Conservation (phyloP, 2,888 invertebrate species). For the Mongoloraphidia duomilia region DNA sequence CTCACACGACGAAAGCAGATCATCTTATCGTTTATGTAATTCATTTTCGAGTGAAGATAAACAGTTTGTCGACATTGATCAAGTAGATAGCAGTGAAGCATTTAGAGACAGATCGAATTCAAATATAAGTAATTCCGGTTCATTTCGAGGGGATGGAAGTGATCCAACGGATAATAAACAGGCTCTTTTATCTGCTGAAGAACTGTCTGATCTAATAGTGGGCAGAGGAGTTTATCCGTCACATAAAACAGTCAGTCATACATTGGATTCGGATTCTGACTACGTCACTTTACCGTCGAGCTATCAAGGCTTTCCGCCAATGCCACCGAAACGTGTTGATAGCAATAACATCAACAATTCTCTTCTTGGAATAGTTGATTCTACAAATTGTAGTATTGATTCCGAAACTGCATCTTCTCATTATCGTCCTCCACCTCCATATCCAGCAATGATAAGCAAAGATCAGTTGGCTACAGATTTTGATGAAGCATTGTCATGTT, state of each 20-base stretch:
- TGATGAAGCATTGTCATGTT: conserved; percentile 17
- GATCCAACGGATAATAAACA: conserved; percentile 70
- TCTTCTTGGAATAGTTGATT: conserved; percentile 29
- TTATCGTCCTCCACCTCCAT: conserved; percentile 52
- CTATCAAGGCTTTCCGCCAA: conserved; percentile 38
- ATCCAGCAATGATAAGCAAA: conserved; percentile 32
- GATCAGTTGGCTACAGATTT: conserved; percentile 16
- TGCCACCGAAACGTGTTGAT: conserved; percentile 55
- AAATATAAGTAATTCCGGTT: conserved; percentile 60
- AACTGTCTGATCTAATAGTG: conserved; percentile 69
- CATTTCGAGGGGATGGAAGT: conserved; percentile 79
- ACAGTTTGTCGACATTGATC: conserved; percentile 19
- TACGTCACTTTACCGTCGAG: conserved; percentile 61
- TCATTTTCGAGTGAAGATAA: conserved; percentile 7
- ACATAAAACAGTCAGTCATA: conserved; percentile 66
- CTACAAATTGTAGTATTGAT: conserved; percentile 10
- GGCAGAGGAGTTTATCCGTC: conserved; percentile 64
- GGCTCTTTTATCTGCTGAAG: conserved; percentile 65
- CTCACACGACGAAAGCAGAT: conserved; percentile 36
- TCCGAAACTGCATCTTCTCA: conserved; percentile 15
- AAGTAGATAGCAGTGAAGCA: conserved; percentile 33
- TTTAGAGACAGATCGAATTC: conserved; percentile 62
- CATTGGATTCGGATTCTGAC: conserved; percentile 78
- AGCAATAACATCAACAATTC: conserved; percentile 37
- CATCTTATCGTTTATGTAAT: too few relatives aligned